These are phyloP conservation scores for Clytia hemisphaerica DNA, from an alignment of 30 jellyfish, hydroid and myxozoan genomes.

Conservation along the genomic window DNA sequence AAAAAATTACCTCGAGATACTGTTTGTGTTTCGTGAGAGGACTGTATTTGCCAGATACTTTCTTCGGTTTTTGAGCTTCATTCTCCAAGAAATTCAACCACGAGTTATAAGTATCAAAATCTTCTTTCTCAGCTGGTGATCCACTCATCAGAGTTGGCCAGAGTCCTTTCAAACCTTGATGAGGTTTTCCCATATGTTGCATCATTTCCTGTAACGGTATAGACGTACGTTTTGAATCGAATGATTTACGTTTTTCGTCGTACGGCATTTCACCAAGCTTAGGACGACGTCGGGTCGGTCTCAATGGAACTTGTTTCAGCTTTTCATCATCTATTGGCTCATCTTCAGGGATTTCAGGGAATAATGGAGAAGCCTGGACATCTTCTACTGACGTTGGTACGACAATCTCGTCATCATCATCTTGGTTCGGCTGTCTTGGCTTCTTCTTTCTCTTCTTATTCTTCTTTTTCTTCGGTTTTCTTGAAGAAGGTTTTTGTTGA, in stretches of 20 bases:
- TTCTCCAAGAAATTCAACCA: slow-evolving; percentile 87
- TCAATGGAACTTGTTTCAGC: not conserved
- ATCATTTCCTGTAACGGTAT: slow-evolving; percentile 42
- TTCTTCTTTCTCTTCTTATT: not conserved
- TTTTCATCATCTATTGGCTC: not conserved
- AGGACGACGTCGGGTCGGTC: not conserved
- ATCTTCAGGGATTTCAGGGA: not conserved
- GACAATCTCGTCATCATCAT: not conserved
- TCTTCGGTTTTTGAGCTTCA: slow-evolving; percentile 44
- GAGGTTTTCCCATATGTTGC: slow-evolving; percentile 42
- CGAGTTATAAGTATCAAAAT: slow-evolving; percentile 47
- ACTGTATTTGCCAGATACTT: slow-evolving; percentile 39
- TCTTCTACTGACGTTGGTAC: not conserved
- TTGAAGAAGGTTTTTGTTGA: not conserved
- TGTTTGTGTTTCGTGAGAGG: slow-evolving; percentile 53
- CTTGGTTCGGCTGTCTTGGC: not conserved
- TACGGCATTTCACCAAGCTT: slow-evolving; percentile 4
- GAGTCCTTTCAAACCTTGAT: slow-evolving; percentile 33
- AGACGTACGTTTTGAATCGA: slow-evolving; percentile 7
- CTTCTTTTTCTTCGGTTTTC: not conserved
- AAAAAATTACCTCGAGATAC: slow-evolving; percentile 52
- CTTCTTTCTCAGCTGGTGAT: slow-evolving; percentile 17
- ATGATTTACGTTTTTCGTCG: slow-evolving; percentile 35
- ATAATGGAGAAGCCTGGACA: not conserved
- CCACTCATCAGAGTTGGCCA: slow-evolving; percentile 51